Evolutionary conservation across 2,888 invertebrate species (phyloP), one percentile per base, ranked within the genome.

Genomic region (Drosophila rubida): DNA sequence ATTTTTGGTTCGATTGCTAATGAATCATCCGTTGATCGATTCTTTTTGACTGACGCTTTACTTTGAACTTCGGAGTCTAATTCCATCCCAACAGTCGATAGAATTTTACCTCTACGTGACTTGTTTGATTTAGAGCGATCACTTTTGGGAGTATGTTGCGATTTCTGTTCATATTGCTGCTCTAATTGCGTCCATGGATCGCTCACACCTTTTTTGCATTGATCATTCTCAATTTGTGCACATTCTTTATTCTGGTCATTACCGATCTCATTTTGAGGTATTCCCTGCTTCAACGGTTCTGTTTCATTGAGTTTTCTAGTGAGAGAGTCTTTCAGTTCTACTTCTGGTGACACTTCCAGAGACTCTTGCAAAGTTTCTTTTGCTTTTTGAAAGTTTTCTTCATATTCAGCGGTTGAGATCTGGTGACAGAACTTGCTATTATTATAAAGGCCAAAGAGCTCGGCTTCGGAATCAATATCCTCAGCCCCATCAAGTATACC

Each of bases 131-230:
- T 1, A 11, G 1, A 16, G 27, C 5, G 14, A 2, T 9, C 7
- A 19, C n/a, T 7, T 0, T 46, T 59, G 2, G 14, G 35, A 37
- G 9, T 2, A 7, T 22, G 4, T 13, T 22, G 35, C 4, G 37
- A 11, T 2, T 11, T 11, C 1, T 11, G 30, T 4, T 42, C 27
- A 7, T n/a, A 14, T 23, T 50, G 59, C 7, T 27, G 37, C n/a
- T 53, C 59, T 14, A 49, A 9, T 35, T 59, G 37, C 4, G 4
- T 16, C 22, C 30, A 39, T 4, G 65, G 51, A 22, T 73, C 37
- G n/a, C 11, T 32, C n/a, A 11, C 32, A 0, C 11, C n/a, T n/a
- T n/a, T 32, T 32, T 19, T 19, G 19, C 19, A 19, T 19, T 19
- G 19, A 19, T 19, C 19, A 4, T 46, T 35, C 5, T 13, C 11